These are phyloP conservation scores for Carassius auratus DNA, from an alignment of 2,113 vertebrate species.

Conservation along the genomic window DNA sequence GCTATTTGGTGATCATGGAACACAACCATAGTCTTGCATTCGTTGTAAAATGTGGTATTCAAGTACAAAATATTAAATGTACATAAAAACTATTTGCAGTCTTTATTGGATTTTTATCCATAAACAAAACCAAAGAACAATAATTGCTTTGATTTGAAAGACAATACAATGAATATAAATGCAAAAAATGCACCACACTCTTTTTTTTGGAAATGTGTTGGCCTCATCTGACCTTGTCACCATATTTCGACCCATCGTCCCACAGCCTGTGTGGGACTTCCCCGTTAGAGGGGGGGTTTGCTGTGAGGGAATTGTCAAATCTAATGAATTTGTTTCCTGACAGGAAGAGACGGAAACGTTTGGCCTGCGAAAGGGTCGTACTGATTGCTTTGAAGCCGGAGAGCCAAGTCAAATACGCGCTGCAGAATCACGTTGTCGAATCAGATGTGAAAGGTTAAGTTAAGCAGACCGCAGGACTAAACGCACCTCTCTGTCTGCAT, in stretches of 20 bases:
- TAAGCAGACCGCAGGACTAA: constrained; percentile 65
- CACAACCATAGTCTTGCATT: not conserved
- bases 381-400: constrained; percentile 72
- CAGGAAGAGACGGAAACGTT: constrained; percentile 68
- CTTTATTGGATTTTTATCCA: no score
- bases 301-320: constrained; percentile 45
- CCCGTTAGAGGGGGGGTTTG: not conserved
- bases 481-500: constrained; percentile 53
- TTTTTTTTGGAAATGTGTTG: constrained; percentile 5
- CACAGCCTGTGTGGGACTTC: not conserved
- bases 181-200: not conserved
- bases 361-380: constrained; percentile 65
- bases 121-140: not conserved
- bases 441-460: constrained; percentile 66
- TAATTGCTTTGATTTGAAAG: not conserved
- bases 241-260: constrained; percentile 10
- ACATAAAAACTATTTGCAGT: no score
- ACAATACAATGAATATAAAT: not conserved
- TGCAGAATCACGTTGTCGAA: constrained; percentile 68
- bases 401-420: constrained; percentile 69
- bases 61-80: no score
- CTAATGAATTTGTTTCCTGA: constrained; percentile 46
- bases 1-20: no score
- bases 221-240: not conserved
- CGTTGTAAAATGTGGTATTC: no score